A percentile compares a stretch with the other conserved stretches of the same genome.
phyloP scores from a whole-genome alignment of 2,113 vertebrate genomes.

The Clarias macrocephalus region DNA sequence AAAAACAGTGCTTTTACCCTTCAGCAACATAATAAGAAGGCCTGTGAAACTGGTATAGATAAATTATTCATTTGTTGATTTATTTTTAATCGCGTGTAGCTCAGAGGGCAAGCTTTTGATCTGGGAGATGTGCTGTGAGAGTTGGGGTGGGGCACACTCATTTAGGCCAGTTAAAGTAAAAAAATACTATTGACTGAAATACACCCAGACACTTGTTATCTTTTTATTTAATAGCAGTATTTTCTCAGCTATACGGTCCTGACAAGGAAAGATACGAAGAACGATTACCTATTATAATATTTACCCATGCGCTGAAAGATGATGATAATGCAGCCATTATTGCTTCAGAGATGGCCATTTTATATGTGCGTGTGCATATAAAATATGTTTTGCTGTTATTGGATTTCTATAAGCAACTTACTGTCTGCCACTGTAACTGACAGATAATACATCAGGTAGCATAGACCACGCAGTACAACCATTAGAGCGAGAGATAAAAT shows the following conservation, averaged over 20 bases:
- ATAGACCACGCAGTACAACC: slow-evolving; percentile 4
- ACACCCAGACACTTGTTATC: not conserved
- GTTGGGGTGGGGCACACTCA: slow-evolving; percentile 11
- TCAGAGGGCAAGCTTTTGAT: slow-evolving; percentile 68
- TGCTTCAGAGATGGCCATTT: not conserved
- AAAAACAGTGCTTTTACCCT: not conserved
- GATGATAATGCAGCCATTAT: not conserved
- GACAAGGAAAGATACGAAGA: not conserved
- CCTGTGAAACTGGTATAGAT: slow-evolving; percentile 43
- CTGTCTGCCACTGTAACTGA: slow-evolving; percentile 8
- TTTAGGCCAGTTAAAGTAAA: slow-evolving; percentile 26
- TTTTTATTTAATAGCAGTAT: not conserved
- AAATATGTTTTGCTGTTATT: slow-evolving; percentile 4
- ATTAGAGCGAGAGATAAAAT: not conserved
- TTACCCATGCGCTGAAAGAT: not conserved
- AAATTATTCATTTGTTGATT: slow-evolving; percentile 72
- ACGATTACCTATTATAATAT: not conserved
- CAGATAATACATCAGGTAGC: slow-evolving; percentile 25
- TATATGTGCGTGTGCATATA: not conserved
- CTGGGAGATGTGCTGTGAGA: slow-evolving; percentile 56
- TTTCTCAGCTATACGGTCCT: not conserved
- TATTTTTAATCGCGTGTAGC: slow-evolving; percentile 65
- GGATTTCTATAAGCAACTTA: slow-evolving; percentile 14
- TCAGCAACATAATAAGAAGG: slow-evolving; percentile 8
- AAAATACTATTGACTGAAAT: not conserved